Base-by-base conservation (phyloP, 2,797 vertebrate genomes). In the Apogon hyalosoma region DNA sequence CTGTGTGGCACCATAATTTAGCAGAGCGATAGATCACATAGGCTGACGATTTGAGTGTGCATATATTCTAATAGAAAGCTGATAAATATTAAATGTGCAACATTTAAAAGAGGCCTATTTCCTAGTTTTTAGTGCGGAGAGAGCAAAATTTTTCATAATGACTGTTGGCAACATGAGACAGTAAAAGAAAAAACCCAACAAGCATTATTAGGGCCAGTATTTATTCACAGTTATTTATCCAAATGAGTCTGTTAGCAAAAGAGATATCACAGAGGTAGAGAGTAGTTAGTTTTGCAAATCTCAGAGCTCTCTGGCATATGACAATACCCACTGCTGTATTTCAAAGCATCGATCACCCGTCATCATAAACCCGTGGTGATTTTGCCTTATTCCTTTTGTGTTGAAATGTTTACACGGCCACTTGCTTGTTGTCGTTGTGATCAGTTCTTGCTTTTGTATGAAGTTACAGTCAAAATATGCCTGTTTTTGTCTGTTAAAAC, bases 41-140 rank as follows among this genome's bases (percentile, higher is more conserved):
- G 87, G 83, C 89, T 70, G 85, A 90, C 87, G 86, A 93, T 92
- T 93, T 92, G 87, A 92, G 79, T 83, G 88, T 89, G 93, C 90
- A 92, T 93, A 93, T 92, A 94, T 93, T 94, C 90, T 92, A 93
- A 93, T 92, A 87, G 91, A 88, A 91, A 90, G 88, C 92, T 92
- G 92, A 93, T 94, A 93, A 93, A 94, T 94, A 94, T 93, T 93
- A 93, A 94, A 94, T 90, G 90, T 80, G 88, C 77, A 72, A 90
- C 89, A 91, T 93, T 94, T 92, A 91, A 95, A 93, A 93, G 82
- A 85, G 87, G 69, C 87, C 87, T 78, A 90, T 93, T 93, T 91
- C 88, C 84, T 77, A 43, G 86, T 87, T 92, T 92, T 93, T 88
- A 87, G 84, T 85, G 80, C 83, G 85, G 77, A 81, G 83, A 84